These are phyloP conservation scores for Aethina tumida DNA, from an alignment of 1,140 invertebrate genomes.

Conservation along the genomic window DNA sequence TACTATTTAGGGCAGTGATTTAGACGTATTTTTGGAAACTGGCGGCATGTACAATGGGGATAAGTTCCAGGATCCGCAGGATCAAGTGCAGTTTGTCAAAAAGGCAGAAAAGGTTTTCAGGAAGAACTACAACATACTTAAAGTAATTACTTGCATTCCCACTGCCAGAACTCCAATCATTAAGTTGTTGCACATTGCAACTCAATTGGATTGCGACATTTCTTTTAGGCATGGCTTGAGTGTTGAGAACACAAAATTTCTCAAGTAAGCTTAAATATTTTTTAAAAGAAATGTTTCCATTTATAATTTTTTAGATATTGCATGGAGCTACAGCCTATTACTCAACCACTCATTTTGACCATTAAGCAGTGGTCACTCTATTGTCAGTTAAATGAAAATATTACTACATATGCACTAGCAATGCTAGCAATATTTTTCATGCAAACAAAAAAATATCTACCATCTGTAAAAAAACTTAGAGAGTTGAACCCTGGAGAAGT, in stretches of 20 bases:
- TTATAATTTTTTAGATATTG: constrained; percentile 31
- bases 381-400: constrained; percentile 28
- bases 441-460: constrained; percentile 27
- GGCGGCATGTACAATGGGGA: constrained; percentile 31
- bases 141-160: constrained; percentile 30
- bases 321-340: constrained; percentile 30
- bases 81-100: constrained; percentile 26
- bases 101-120: constrained; percentile 18
- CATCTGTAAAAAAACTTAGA: constrained; percentile 22
- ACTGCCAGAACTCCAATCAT: constrained; percentile 46
- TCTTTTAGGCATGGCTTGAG: constrained; percentile 45
- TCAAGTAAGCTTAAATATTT: constrained; percentile 32
- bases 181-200: constrained; percentile 38
- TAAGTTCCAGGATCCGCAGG: constrained; percentile 23
- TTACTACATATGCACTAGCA: constrained; percentile 38
- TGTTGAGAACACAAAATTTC: constrained; percentile 43
- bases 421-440: constrained; percentile 39
- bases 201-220: constrained; percentile 43
- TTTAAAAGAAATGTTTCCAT: constrained; percentile 4
- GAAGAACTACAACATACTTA: constrained; percentile 22
- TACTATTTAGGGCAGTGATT: constrained; percentile 35
- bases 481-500: constrained; percentile 17
- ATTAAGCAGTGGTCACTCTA: constrained; percentile 43
- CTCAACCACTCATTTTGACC: constrained; percentile 33
- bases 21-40: constrained; percentile 43